Evolutionary conservation across 1,140 invertebrate genomes (phyloP), one percentile per base, ranked within the genome.

Genomic region (Choristoneura fumiferana): DNA sequence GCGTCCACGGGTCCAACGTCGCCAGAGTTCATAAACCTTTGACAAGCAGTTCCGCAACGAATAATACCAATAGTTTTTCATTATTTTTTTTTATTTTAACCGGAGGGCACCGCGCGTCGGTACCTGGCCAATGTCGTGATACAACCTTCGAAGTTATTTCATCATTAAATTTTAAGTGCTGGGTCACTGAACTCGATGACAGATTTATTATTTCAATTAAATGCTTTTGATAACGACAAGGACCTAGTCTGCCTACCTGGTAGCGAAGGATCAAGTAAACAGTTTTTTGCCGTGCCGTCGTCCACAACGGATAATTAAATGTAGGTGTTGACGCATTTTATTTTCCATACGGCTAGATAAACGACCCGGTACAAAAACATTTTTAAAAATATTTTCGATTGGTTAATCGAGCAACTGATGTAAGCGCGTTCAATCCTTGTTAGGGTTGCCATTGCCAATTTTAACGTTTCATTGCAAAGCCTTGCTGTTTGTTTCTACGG

Each of bases 131-230:
- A 81, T 79, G 71, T 58, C 66, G 58, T 69, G 63, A 72, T 76
- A 71, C 73, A 82, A 83, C 80, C 80, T 84, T 83, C 77, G 72
- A 54, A 57, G 61, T 66, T 74, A 73, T 81, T 80, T 84, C 79
- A 69, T 82, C 70, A 79, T 60, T 59, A 69, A 69, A 68, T 29
- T 29, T 29, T 3, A 29, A 29, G 49, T 38, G 62, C 60, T 65
- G 70, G 81, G 76, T 75, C 81, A 66, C 58, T 76, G 74, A 85
- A 76, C 79, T 29, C 67, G 62, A 45, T 29, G 22, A 62, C 55
- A 61, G 52, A 69, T 45, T 71, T 38, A 38, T 38, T n/a, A 38
- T 29, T 29, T 29, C 22, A 29, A 29, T 29, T 29, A 29, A 29
- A 29, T 29, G 2, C 22, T 29, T 29, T 29, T 29, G 22, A 29